These are phyloP conservation scores for Eristalis intricaria DNA, from an alignment of 2,888 invertebrate species.

Conservation along the genomic window DNA sequence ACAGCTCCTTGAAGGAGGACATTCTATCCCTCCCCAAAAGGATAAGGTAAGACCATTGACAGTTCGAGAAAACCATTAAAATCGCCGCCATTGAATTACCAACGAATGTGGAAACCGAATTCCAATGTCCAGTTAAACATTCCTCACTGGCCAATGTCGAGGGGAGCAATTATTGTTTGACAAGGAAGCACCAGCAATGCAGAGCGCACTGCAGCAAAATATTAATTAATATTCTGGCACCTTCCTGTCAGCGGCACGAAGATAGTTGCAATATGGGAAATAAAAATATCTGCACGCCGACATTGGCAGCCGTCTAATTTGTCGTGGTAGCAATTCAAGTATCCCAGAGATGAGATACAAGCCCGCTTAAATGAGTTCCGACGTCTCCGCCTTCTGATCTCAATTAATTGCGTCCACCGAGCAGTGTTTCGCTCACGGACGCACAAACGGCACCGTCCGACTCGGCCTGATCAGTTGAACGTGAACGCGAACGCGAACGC, in stretches of 20 bases:
- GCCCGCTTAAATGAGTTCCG: slow-evolving; percentile 48
- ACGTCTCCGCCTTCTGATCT: slow-evolving; percentile 59
- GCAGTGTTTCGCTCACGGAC: slow-evolving; percentile 29
- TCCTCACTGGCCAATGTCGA: slow-evolving; percentile 44
- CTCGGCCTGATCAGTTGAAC: not conserved
- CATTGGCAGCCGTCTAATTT: slow-evolving; percentile 72
- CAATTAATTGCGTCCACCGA: slow-evolving; percentile 62
- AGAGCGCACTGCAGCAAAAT: slow-evolving; percentile 74
- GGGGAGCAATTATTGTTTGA: slow-evolving; percentile 60
- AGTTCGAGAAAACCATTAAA: slow-evolving; percentile 60
- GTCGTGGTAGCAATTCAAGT: slow-evolving; percentile 65
- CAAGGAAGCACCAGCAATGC: slow-evolving; percentile 31
- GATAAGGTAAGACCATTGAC: slow-evolving; percentile 16
- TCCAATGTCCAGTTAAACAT: slow-evolving; percentile 60
- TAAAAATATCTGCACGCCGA: slow-evolving; percentile 72
- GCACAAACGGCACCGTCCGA: slow-evolving; percentile 3
- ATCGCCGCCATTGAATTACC: slow-evolving; percentile 66
- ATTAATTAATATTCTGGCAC: slow-evolving; percentile 81
- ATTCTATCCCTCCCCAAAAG: slow-evolving; percentile 28
- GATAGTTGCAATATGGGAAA: slow-evolving; percentile 72
- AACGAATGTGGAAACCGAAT: slow-evolving; percentile 63
- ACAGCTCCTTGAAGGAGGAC: slow-evolving; percentile 6
- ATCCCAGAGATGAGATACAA: slow-evolving; percentile 44
- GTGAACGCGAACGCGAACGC: slow-evolving; percentile 9
- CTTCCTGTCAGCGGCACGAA: slow-evolving; percentile 74